These are phyloP conservation scores for Plutomurus gul DNA, from an alignment of 1,140 invertebrate species.

Conservation along the genomic window DNA sequence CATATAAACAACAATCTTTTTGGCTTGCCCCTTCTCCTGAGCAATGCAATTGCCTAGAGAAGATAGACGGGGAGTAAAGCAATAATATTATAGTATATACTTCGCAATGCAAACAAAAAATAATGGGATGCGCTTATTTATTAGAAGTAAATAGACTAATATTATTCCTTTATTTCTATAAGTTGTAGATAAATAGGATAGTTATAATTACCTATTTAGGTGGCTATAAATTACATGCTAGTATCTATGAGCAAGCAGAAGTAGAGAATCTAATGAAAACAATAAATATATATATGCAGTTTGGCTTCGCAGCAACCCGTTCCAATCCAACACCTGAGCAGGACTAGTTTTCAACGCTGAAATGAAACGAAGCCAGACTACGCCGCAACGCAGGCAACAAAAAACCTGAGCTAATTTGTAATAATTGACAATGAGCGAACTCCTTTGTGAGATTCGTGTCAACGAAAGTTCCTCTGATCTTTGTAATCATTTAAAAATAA, in stretches of 20 bases:
- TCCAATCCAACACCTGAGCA: background rate
- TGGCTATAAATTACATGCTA: background rate
- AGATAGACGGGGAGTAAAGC: background rate
- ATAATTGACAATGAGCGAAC: slow-evolving; percentile 43
- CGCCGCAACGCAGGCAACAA: slow-evolving; percentile 27
- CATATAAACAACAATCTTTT: too few species aligned
- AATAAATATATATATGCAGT: slow-evolving; percentile 23
- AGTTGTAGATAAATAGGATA: too few species aligned
- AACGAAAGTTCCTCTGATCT: slow-evolving; percentile 51
- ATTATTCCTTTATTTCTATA: background rate
- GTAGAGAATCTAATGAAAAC: slow-evolving; percentile 32
- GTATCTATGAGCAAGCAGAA: slow-evolving; percentile 5
- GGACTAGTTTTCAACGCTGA: slow-evolving; percentile 19
- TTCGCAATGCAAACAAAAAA: background rate
- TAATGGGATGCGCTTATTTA: slow-evolving; percentile 3
- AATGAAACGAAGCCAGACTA: slow-evolving; percentile 28
- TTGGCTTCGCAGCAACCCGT: background rate
- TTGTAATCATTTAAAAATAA: slow-evolving; percentile 29
- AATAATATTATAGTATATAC: background rate
- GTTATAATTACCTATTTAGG: too few species aligned
- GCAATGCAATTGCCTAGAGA: background rate
- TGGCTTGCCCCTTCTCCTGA: background rate
- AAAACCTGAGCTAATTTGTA: slow-evolving; percentile 33
- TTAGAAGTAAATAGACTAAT: background rate
- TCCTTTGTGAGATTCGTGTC: slow-evolving; percentile 40